These are phyloP conservation scores for Girardinus metallicus DNA, from an alignment of 2,797 vertebrate genomes.

Conservation along the genomic window DNA sequence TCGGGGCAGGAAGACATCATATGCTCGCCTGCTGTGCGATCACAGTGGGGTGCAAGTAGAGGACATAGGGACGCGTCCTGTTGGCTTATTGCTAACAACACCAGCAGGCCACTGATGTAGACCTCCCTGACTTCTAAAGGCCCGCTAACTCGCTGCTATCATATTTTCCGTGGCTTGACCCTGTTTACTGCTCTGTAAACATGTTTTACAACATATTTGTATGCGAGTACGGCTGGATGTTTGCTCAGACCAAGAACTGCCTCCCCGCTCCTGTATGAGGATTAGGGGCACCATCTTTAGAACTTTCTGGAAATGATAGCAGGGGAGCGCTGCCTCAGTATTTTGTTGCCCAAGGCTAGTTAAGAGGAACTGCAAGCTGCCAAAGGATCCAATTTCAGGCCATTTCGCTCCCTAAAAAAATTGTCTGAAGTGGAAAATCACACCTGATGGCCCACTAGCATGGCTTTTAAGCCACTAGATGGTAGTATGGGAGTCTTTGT, in stretches of 20 bases:
- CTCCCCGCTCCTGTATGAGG: not conserved
- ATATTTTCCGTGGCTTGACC: conserved; percentile 29
- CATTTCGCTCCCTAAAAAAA: conserved; percentile 63
- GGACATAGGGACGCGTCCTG: conserved; percentile 60
- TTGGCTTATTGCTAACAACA: conserved; percentile 50
- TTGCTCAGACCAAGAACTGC: not conserved
- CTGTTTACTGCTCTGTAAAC: conserved; percentile 28
- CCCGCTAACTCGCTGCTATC: conserved; percentile 19
- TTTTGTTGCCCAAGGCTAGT: conserved; percentile 55
- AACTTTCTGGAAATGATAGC: conserved; percentile 47
- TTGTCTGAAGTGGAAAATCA: conserved; percentile 75
- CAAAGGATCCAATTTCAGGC: conserved; percentile 68
- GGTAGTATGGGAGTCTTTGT: conserved; percentile 64
- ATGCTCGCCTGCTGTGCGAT: conserved; percentile 55
- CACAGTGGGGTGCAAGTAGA: conserved; percentile 65
- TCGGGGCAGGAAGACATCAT: conserved; percentile 42
- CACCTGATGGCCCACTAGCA: conserved; percentile 68
- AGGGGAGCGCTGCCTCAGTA: conserved; percentile 36
- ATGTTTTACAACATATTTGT: not conserved
- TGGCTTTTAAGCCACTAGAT: conserved; percentile 67
- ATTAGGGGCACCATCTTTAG: conserved; percentile 42
- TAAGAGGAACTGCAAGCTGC: conserved; percentile 56
- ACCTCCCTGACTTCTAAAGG: conserved; percentile 34
- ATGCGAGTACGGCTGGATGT: not conserved
- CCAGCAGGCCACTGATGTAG: conserved; percentile 41